Conservation (phyloP, 2,888 invertebrate genomes). For the Lasius platythorax region DNA sequence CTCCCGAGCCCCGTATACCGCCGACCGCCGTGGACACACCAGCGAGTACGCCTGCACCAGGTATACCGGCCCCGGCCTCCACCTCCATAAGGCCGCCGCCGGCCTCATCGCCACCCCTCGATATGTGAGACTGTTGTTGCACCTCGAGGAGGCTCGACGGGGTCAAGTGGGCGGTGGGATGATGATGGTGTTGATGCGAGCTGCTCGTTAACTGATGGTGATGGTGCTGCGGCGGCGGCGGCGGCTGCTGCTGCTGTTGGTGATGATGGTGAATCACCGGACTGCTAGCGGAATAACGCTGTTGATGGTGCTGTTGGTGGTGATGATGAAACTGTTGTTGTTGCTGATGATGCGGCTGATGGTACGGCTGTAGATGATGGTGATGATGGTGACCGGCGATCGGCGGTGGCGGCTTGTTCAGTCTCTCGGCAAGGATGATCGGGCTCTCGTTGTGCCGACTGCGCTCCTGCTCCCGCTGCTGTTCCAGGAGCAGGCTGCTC, state of each 20-base stretch:
- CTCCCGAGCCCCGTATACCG: conserved; percentile 74
- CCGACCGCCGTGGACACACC: conserved; percentile 67
- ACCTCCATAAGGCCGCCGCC: conserved; percentile 80
- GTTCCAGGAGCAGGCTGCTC: conserved; percentile 82
- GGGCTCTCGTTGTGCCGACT: conserved; percentile 85
- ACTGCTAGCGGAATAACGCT: conserved; percentile 69
- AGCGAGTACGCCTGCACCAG: conserved; percentile 77
- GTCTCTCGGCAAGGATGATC: conserved; percentile 83
- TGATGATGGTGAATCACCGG: conserved; percentile 74
- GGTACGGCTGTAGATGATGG: conserved; percentile 75
- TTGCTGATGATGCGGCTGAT: conserved; percentile 75
- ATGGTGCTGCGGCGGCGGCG: conserved; percentile 71
- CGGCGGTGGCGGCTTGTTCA: conserved; percentile 83
- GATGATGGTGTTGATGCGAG: conserved; percentile 72
- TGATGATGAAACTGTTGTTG: conserved; percentile 73
- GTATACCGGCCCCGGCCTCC: conserved; percentile 82
- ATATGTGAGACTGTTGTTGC: conserved; percentile 75
- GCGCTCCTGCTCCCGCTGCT: conserved; percentile 84
- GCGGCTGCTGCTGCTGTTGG: conserved; percentile 68
- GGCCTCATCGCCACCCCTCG: conserved; percentile 82
- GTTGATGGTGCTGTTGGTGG: conserved; percentile 68
- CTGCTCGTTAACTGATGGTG: conserved; percentile 72
- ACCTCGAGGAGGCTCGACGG: conserved; percentile 75
- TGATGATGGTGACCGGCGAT: conserved; percentile 76
- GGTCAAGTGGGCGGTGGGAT: conserved; percentile 68